Conservation (phyloP, 2,888 invertebrate genomes). For the Harpalus rubripes region DNA sequence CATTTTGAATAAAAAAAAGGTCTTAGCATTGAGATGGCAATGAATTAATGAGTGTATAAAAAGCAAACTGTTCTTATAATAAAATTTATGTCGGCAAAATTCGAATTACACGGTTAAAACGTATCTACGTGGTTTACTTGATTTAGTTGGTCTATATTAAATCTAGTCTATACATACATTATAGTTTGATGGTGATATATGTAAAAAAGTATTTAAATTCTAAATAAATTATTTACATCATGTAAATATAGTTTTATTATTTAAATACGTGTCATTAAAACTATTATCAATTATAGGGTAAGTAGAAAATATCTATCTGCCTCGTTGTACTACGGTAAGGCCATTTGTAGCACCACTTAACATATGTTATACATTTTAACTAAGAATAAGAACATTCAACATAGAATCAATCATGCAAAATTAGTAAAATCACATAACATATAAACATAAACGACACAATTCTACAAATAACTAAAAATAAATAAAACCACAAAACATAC, state of each 20-base stretch:
- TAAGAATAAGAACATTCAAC: neutral
- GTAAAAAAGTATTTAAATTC: constrained; percentile 58
- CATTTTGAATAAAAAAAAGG: too few species aligned
- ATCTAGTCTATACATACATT: constrained; percentile 21
- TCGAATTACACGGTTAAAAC: too few species aligned
- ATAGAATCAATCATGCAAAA: neutral
- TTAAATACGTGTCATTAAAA: constrained; percentile 20
- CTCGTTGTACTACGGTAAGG: constrained; percentile 59
- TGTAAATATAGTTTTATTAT: constrained; percentile 30
- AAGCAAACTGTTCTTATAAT: too few species aligned
- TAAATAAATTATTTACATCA: constrained; percentile 60
- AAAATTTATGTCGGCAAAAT: too few species aligned
- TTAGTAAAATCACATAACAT: neutral
- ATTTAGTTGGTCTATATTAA: too few species aligned
- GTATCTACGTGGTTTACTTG: too few species aligned
- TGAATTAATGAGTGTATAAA: too few species aligned
- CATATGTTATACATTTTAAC: constrained; percentile 20
- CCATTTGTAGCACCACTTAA: constrained; percentile 62
- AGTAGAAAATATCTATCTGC: constrained; percentile 54
- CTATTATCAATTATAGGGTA: constrained; percentile 3
- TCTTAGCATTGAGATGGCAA: too few species aligned
- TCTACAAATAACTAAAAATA: constrained; percentile 18
- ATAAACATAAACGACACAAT: neutral
- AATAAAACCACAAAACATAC: constrained; percentile 15
- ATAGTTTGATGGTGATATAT: constrained; percentile 43